A percentile compares a stretch with the other conserved stretches of the same genome.
Evolutionary conservation across 2,797 vertebrate genomes (phyloP).

Genomic region (Chelon labrosus): DNA sequence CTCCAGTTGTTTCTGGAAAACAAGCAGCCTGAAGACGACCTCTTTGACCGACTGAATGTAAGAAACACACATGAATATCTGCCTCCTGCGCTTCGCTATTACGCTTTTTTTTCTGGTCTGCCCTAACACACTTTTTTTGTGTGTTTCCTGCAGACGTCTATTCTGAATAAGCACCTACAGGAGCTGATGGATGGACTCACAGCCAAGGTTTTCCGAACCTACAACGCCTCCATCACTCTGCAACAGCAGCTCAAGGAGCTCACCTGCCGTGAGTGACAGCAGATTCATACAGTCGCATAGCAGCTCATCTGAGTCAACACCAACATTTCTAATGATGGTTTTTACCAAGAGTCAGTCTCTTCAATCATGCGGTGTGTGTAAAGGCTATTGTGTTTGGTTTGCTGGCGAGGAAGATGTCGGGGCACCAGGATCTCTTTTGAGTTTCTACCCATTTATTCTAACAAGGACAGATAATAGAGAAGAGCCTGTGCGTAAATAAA

Average conservation of each 20-base stretch:
- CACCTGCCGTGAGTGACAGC: conserved; percentile 88
- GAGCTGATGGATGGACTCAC: conserved; percentile 98
- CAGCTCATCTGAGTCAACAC: background rate
- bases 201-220: conserved; percentile 97
- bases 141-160: conserved; percentile 88
- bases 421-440: background rate
- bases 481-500: conserved; percentile 8
- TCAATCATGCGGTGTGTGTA: background rate
- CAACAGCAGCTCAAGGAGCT: conserved; percentile 97
- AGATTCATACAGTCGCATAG: background rate
- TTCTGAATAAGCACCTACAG: conserved; percentile 97
- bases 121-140: background rate
- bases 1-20: conserved; percentile 98
- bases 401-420: background rate
- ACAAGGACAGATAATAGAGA: conserved; percentile 6
- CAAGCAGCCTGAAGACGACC: conserved; percentile 96
- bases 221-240: conserved; percentile 96
- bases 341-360: background rate
- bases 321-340: background rate
- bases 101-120: background rate
- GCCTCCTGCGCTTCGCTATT: background rate
- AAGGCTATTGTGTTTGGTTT: background rate
- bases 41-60: conserved; percentile 97
- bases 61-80: conserved; percentile 60
- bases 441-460: background rate